These are phyloP conservation scores for Monoplex corrugatus DNA, from an alignment of 2,888 invertebrate species.

Conservation along the genomic window DNA sequence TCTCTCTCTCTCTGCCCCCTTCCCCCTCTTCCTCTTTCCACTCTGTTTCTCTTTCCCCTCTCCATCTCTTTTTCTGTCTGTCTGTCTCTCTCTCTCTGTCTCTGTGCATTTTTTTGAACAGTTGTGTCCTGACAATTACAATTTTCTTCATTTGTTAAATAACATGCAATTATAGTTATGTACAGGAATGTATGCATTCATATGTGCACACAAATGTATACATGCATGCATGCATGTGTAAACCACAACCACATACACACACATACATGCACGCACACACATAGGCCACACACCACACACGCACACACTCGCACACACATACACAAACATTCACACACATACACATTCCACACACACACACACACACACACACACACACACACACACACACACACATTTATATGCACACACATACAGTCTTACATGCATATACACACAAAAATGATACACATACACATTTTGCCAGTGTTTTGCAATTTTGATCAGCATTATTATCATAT, in stretches of 20 bases:
- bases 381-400: not conserved
- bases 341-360: not conserved
- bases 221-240: not conserved
- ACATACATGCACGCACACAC: not conserved
- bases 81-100: not conserved
- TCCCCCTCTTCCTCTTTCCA: not conserved
- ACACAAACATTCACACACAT: not conserved
- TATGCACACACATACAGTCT: not conserved
- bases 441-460: not conserved
- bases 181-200: not conserved
- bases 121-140: too few species aligned
- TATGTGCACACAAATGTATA: not conserved
- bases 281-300: conserved; percentile 1
- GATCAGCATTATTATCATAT: too few species aligned
- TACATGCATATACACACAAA: not conserved
- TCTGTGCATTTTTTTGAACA: not conserved
- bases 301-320: not conserved
- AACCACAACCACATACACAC: too few species aligned
- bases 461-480: too few species aligned
- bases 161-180: too few species aligned
- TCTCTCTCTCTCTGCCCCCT: not conserved
- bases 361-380: not conserved
- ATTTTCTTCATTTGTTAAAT: too few species aligned
- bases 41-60: not conserved
- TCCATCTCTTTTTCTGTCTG: not conserved